These are phyloP conservation scores for Mesaphorura yosii DNA, from an alignment of 1,140 invertebrate species.

Conservation along the genomic window DNA sequence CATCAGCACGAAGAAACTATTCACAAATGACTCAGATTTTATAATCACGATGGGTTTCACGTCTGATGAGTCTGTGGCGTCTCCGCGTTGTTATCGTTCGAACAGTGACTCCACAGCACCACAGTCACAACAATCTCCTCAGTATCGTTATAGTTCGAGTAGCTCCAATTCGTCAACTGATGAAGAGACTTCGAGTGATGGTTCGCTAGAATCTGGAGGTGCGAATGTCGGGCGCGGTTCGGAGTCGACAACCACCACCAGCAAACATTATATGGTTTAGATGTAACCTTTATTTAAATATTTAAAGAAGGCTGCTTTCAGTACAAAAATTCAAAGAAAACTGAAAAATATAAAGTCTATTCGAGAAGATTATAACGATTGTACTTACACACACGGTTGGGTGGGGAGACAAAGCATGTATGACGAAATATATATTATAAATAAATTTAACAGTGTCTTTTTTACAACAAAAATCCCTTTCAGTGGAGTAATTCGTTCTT, in stretches of 20 bases:
- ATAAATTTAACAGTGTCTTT: too few relatives aligned
- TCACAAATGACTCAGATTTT: constrained; percentile 8
- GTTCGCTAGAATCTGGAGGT: constrained; percentile 3
- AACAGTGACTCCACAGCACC: not conserved
- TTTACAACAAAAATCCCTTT: too few relatives aligned
- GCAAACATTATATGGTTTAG: not conserved
- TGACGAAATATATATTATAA: too few relatives aligned
- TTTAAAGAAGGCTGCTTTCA: constrained; percentile 13
- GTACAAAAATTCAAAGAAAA: constrained; percentile 9
- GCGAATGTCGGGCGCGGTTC: not conserved
- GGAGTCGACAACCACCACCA: not conserved
- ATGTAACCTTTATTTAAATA: not conserved
- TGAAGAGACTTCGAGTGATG: constrained; percentile 6
- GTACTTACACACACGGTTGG: too few relatives aligned
- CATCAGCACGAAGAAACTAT: constrained; percentile 10
- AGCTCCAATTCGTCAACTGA: constrained; percentile 1
- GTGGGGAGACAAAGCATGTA: too few relatives aligned
- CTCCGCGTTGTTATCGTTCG: constrained; percentile 7
- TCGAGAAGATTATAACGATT: too few relatives aligned
- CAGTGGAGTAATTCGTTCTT: too few relatives aligned
- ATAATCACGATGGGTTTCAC: not conserved
- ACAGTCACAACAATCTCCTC: not conserved
- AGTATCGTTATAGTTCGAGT: not conserved
- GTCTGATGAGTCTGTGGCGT: not conserved
- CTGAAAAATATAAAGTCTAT: not conserved